Percentiles rank a stretch among this genome's conserved stretches.
Conservation (phyloP, 2,797 vertebrate genomes). For the Rhadinocentrus ornatus region DNA sequence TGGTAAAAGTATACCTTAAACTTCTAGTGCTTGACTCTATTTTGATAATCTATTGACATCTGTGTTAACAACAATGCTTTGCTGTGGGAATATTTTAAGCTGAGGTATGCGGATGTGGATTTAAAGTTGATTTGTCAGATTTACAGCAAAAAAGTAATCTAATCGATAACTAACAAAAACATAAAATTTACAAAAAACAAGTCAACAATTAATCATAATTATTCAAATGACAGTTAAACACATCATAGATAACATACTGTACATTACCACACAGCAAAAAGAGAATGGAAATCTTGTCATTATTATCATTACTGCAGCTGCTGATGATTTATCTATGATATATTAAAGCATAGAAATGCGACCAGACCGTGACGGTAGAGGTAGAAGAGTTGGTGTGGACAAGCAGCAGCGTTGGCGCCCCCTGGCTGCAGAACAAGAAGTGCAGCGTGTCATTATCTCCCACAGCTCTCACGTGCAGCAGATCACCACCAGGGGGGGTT, state of each 20-base stretch:
- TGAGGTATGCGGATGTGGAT: not conserved
- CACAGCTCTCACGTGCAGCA: constrained; percentile 86
- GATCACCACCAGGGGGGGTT: constrained; percentile 59
- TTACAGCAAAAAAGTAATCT: not conserved
- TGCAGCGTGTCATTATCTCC: constrained; percentile 88
- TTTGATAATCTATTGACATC: not conserved
- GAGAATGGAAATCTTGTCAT: not conserved
- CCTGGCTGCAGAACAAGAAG: constrained; percentile 87
- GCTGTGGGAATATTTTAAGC: not conserved
- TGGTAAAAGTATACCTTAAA: not conserved
- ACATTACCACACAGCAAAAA: no score
- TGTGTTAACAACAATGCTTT: not conserved
- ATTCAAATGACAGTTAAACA: not conserved
- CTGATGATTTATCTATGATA: not conserved
- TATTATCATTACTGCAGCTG: not conserved
- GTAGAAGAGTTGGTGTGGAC: constrained; percentile 80
- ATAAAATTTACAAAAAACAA: not conserved
- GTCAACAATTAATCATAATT: not conserved
- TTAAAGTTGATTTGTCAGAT: no score
- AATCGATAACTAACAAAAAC: no score
- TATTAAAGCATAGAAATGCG: not conserved
- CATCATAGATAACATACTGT: no score
- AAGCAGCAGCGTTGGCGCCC: constrained; percentile 86
- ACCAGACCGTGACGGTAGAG: constrained; percentile 76
- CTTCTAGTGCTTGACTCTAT: no score